Evolutionary conservation across 2,888 invertebrate genomes (phyloP).

Genomic region (Cylindroiulus punctatus): DNA sequence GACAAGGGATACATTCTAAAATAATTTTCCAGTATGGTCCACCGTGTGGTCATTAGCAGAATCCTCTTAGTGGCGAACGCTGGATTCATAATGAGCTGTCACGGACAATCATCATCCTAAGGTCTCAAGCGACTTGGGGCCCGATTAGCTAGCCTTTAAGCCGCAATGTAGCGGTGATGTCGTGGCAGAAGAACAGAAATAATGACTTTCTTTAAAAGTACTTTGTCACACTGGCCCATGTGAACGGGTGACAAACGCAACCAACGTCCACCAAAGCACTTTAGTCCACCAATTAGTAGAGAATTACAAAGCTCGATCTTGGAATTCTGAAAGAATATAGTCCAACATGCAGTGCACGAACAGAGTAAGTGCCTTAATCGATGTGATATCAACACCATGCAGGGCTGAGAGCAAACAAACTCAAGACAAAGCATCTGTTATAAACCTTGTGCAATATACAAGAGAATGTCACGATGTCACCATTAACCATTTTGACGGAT

Average conservation of each 20-base stretch:
- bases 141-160: background rate
- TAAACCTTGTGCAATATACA: no score
- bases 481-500: no score
- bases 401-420: no score
- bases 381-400: no score
- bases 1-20: background rate
- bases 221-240: background rate
- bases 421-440: no score
- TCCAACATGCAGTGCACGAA: no score
- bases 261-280: background rate
- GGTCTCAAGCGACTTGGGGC: background rate
- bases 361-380: no score
- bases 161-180: background rate
- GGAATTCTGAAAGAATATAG: no score
- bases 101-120: background rate
- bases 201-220: background rate
- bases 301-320: no score
- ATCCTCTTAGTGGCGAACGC: background rate
- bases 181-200: background rate
- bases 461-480: no score
- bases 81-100: constrained; percentile 16
- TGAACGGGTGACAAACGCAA: background rate
- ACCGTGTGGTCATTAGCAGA: background rate
- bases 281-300: no score
- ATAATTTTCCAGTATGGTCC: background rate